Percentiles rank a stretch among this genome's conserved stretches.
Evolutionary conservation across 2,888 invertebrate species (phyloP).

Genomic region (Zelleria hepariella): DNA sequence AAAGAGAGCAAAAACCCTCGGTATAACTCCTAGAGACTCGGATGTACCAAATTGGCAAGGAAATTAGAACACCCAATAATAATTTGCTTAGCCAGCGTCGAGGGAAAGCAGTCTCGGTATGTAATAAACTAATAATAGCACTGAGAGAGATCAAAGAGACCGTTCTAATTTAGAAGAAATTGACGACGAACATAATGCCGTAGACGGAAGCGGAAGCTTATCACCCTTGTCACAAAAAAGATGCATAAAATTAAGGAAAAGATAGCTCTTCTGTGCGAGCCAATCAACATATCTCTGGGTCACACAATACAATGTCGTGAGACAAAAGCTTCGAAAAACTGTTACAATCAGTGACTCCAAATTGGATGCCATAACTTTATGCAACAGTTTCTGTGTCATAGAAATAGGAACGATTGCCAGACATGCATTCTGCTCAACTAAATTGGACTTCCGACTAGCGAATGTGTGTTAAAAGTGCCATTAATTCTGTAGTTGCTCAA

Average conservation of each 20-base stretch:
- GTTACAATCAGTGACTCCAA: background rate
- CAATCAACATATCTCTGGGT: background rate
- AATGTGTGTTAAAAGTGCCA: background rate
- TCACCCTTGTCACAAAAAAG: background rate
- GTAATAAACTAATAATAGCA: background rate
- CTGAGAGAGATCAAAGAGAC: background rate
- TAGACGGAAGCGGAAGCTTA: background rate
- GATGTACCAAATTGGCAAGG: background rate
- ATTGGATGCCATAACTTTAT: background rate
- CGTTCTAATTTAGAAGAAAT: background rate
- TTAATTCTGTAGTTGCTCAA: background rate
- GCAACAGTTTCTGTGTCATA: background rate
- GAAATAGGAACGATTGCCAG: background rate
- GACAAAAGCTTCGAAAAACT: background rate
- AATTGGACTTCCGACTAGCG: background rate
- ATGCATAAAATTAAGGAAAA: slow-evolving; percentile 31
- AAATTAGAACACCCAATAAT: background rate
- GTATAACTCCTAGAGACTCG: background rate
- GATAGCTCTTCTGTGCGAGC: slow-evolving; percentile 22
- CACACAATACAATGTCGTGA: background rate
- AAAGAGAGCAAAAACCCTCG: background rate
- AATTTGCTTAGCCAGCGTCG: background rate
- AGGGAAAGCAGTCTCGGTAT: background rate
- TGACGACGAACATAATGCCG: background rate
- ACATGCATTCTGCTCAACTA: background rate